Percentiles rank a stretch among this genome's conserved stretches.
phyloP scores from a whole-genome alignment of 2,888 invertebrate genomes.

The Dichetophora obliterata region DNA sequence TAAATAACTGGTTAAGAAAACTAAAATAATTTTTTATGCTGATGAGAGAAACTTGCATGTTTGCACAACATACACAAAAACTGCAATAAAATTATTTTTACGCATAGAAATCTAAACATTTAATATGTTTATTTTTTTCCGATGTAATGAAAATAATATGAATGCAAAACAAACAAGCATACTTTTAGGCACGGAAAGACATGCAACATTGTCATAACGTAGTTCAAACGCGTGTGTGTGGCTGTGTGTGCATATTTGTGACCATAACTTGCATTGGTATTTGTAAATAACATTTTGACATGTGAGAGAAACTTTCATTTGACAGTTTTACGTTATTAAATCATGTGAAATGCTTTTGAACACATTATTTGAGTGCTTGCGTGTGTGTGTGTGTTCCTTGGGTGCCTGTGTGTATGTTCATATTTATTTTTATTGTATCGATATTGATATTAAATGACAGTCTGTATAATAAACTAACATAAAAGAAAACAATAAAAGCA shows the following conservation, averaged over 20 bases:
- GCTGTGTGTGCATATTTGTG: too few relatives aligned
- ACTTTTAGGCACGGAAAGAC: background rate
- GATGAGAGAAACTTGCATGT: background rate
- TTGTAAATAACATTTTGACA: background rate
- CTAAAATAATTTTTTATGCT: slow-evolving; percentile 1
- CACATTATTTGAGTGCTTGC: background rate
- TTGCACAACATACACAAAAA: background rate
- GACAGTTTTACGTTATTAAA: slow-evolving; percentile 43
- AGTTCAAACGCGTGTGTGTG: background rate
- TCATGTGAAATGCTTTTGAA: slow-evolving; percentile 29
- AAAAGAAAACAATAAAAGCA: background rate
- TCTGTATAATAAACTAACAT: background rate
- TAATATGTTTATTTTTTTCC: too few relatives aligned
- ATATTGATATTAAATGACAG: background rate
- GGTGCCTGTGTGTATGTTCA: background rate
- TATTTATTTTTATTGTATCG: background rate
- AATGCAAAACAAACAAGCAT: slow-evolving; percentile 4
- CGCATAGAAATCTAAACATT: too few relatives aligned
- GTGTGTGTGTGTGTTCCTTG: background rate
- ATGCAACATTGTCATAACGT: background rate
- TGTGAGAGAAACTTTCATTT: slow-evolving; percentile 30
- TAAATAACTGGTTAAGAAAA: background rate
- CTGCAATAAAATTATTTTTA: too few relatives aligned
- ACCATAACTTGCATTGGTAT: too few relatives aligned
- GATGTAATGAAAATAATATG: too few relatives aligned